Base-by-base conservation (phyloP, 2,797 vertebrate genomes). In the Takifugu ocellatus region DNA sequence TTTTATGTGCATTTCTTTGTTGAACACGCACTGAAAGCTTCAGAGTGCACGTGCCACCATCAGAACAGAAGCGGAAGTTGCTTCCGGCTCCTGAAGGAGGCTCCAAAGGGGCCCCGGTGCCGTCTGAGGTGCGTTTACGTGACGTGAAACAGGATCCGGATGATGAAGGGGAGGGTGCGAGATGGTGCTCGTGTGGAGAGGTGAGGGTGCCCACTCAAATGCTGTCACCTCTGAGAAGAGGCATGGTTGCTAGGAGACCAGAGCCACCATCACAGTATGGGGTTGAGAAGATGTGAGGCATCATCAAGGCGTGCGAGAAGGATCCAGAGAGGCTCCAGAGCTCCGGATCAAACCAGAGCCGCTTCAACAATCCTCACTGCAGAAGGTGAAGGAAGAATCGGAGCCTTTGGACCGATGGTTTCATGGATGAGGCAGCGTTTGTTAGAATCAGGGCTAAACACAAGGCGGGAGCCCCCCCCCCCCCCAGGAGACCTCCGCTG, bases 151-250 rank as follows among this genome's bases (percentile, higher is more conserved):
- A 81, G 74, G 79, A 75, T 79, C 78, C 57, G 56, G 71, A 70
- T 68, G 77, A 62, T 56, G 68, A 61, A 24, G 51, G 55, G 29
- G 59, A 47, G 52, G 51, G 44, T 24, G 51, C 25, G 46, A 33
- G 58, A 48, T 39, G 17, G 47, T 14, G n/a, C 27, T 17, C 55
- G 24, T 64, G 54, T 60, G 54, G 56, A 66, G 77, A 71, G 77
- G 76, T 74, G 81, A 82, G 79, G 82, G 80, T 77, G 75, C 84
- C 84, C 79, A 88, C 86, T 86, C 84, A 84, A 84, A 86, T 77
- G 77, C 83, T 88, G 78, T 85, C 85, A 86, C 81, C 83, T 78
- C 79, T 73, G 71, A 69, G 75, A 68, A 83, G 81, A 83, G 67
- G 63, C 63, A 51, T 7, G 74, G 86, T 88, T 86, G 86, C 87